phyloP scores from a whole-genome alignment of 2,797 vertebrate species.

The Scolopax bukidnonensis region DNA sequence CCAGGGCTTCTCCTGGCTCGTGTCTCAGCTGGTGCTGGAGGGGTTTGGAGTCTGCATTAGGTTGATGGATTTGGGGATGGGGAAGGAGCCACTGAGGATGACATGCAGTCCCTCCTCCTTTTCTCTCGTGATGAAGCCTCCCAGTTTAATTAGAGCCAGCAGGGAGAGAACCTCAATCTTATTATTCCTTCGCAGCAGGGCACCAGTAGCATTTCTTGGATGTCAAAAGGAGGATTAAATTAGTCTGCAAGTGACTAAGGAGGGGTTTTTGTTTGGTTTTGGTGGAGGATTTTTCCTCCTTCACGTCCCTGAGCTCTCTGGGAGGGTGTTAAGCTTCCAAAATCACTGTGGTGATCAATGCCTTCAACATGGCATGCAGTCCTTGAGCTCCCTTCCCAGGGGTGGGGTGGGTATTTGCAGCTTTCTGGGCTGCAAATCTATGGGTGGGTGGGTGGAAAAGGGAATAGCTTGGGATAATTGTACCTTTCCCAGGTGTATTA shows the following conservation, averaged over 20 bases:
- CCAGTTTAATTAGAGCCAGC: constrained; percentile 35
- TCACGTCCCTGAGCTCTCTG: background rate
- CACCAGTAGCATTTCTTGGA: constrained; percentile 9
- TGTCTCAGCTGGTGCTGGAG: accelerated
- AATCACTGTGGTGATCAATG: background rate
- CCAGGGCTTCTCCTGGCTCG: background rate
- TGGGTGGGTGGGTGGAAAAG: background rate
- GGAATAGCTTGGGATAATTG: background rate
- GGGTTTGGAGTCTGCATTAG: background rate
- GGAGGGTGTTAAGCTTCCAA: background rate
- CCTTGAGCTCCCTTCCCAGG: background rate
- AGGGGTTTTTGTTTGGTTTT: background rate
- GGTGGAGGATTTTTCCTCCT: background rate
- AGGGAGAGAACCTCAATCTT: background rate
- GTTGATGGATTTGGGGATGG: background rate
- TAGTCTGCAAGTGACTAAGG: background rate
- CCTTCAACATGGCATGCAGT: background rate
- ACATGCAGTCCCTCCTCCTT: background rate
- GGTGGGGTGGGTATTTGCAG: background rate
- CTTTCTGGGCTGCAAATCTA: background rate
- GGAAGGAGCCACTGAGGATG: background rate
- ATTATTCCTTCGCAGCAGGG: constrained; percentile 43
- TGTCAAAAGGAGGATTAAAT: constrained; percentile 50
- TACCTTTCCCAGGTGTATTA: background rate
- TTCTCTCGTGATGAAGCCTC: background rate